phyloP scores from a whole-genome alignment of 2,797 vertebrate genomes.

The Morus bassanus region DNA sequence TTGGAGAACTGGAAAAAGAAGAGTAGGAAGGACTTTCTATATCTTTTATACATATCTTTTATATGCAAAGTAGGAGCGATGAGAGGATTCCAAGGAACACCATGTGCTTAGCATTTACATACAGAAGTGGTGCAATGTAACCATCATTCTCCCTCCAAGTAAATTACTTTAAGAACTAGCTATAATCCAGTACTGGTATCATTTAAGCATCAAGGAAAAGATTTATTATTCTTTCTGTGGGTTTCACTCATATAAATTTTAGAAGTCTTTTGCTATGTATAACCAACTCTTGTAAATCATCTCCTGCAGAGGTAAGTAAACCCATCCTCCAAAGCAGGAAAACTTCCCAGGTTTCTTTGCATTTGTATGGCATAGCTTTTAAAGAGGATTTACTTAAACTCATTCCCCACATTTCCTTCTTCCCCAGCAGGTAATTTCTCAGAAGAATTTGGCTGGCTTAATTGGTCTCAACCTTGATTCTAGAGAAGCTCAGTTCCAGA shows the following conservation, averaged over 20 bases:
- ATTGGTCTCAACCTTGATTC: not conserved
- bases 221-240: not conserved
- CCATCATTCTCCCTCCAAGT: not conserved
- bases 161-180: not conserved
- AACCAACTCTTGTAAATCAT: not conserved
- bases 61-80: not conserved
- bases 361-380: not conserved
- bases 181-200: not conserved
- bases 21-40: not conserved
- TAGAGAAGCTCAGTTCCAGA: not conserved
- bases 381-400: not conserved
- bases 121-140: not conserved
- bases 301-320: not conserved
- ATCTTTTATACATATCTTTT: not conserved
- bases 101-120: not conserved
- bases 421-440: not conserved
- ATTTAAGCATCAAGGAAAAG: not conserved
- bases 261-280: not conserved
- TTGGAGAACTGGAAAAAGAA: not conserved
- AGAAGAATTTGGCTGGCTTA: not conserved
- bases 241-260: not conserved
- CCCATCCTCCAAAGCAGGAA: not conserved
- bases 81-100: not conserved
- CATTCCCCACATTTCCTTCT: not conserved
- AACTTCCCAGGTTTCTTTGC: not conserved